These are phyloP conservation scores for Chouioia cunea DNA, from an alignment of 2,888 invertebrate species.

Conservation along the genomic window DNA sequence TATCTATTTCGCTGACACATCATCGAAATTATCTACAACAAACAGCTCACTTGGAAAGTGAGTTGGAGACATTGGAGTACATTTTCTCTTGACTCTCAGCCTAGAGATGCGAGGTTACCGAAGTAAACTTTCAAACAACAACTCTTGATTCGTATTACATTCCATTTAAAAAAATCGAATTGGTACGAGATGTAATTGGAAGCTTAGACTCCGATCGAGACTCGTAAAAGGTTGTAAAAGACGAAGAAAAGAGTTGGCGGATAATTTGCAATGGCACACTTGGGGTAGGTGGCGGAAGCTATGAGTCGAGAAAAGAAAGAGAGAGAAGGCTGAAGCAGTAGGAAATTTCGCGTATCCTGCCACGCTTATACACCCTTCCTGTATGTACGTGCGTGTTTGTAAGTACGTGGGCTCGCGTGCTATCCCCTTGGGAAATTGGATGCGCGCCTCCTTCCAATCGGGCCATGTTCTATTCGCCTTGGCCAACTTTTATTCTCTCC, in stretches of 20 bases:
- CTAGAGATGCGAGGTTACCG: no score
- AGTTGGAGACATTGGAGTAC: no score
- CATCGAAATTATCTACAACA: no score
- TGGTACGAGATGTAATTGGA: no score
- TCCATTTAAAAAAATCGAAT: no score
- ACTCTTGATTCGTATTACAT: no score
- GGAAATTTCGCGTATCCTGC: slow-evolving; percentile 37
- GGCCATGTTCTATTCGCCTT: slow-evolving; percentile 19
- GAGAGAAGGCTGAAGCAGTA: background rate
- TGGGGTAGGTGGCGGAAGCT: slow-evolving; percentile 13
- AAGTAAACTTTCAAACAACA: no score
- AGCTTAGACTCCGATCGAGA: no score
- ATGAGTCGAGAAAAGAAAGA: background rate
- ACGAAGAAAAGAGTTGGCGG: background rate
- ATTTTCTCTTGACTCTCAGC: no score
- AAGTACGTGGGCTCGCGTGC: background rate
- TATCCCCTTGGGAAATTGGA: slow-evolving; percentile 62
- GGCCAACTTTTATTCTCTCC: slow-evolving; percentile 59
- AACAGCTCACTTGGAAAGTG: no score
- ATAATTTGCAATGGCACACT: slow-evolving; percentile 38
- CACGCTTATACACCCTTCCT: background rate
- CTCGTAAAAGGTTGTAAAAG: no score
- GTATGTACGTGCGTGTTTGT: background rate
- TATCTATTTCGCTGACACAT: no score
- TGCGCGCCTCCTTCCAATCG: slow-evolving; percentile 51